Conservation (phyloP, 2,797 vertebrate genomes). For the Choloepus didactylus region DNA sequence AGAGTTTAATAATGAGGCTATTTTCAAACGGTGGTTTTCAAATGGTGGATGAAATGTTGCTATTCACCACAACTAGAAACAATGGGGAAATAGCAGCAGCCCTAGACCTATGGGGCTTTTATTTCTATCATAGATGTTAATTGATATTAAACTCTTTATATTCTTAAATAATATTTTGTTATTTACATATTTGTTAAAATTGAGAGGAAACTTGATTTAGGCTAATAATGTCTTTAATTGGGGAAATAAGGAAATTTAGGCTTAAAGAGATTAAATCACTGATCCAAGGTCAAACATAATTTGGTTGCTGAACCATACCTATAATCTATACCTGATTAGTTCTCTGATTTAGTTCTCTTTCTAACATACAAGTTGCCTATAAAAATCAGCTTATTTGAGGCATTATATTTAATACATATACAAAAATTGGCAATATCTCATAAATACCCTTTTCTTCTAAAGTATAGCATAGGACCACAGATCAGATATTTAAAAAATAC, state of each 20-base stretch:
- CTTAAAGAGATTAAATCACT: background rate
- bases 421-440: background rate
- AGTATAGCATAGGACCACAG: background rate
- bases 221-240: background rate
- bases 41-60: background rate
- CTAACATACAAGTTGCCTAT: background rate
- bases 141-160: background rate
- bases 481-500: background rate
- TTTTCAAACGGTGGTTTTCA: background rate
- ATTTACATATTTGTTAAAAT: background rate
- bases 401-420: background rate
- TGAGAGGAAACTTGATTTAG: background rate
- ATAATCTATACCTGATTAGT: background rate
- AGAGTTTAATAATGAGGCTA: background rate
- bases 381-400: background rate
- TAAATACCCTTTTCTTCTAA: background rate
- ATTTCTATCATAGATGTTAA: background rate
- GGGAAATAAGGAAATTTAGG: background rate
- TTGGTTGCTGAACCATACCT: background rate
- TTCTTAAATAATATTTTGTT: background rate
- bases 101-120: background rate
- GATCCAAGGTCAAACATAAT: background rate
- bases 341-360: constrained; percentile 10
- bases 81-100: background rate
- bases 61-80: constrained; percentile 11